Conservation (phyloP, 2,113 vertebrate species). For the Paratilapia polleni region DNA sequence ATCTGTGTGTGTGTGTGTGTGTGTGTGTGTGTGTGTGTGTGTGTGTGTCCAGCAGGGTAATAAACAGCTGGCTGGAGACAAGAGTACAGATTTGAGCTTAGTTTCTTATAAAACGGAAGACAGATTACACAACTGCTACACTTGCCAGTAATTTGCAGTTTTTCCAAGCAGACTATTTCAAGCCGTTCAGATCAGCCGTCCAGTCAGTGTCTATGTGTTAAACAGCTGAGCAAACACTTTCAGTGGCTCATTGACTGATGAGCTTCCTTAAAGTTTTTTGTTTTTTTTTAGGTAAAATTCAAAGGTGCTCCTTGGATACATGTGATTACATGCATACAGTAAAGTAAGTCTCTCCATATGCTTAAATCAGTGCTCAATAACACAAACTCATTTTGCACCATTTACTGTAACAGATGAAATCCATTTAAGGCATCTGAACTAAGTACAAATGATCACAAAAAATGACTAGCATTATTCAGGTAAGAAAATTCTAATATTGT, state of each 20-base stretch:
- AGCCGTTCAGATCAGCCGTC: background rate
- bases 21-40: background rate
- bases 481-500: background rate
- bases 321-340: background rate
- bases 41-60: background rate
- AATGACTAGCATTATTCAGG: background rate
- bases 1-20: background rate
- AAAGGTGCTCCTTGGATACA: background rate
- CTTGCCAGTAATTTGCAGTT: constrained; percentile 1
- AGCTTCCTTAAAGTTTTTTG: background rate
- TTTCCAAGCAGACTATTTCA: background rate
- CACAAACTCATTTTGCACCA: background rate
- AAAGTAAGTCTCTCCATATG: background rate
- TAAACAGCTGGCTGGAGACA: background rate
- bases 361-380: background rate
- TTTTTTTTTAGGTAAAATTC: background rate
- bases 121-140: background rate
- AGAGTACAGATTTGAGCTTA: constrained; percentile 2
- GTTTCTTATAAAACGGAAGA: constrained; percentile 9
- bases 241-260: constrained; percentile 6
- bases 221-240: constrained; percentile 18
- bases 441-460: background rate
- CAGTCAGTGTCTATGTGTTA: background rate
- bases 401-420: background rate
- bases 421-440: background rate